Base-by-base conservation (phyloP, 2,113 vertebrate species). In the Siniperca knerii region DNA sequence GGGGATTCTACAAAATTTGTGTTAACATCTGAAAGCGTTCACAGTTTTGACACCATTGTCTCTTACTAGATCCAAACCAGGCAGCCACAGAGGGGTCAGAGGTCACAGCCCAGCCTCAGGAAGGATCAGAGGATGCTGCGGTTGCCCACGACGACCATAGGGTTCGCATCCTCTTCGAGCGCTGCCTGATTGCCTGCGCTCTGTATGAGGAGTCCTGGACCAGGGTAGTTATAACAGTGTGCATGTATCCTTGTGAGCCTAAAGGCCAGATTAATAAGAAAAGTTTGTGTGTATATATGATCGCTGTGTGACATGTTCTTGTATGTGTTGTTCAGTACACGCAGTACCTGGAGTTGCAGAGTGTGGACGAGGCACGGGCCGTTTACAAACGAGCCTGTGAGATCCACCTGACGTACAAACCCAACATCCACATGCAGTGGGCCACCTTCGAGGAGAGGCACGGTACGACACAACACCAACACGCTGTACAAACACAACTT, bases 141-240 rank as follows among this genome's bases (percentile, higher is more conserved):
- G 79, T 89, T 35, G 40, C 87, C 13, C 88, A 73, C 0, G 89
- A 91, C 0, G 96, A 96, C 68, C 74, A 92, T 44, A 93, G 96
- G 13, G 91, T 96, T 60, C 93, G 95, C 23, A 90, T 97, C 15
- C 93, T 97, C 6, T 97, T 96, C 60, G 97, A 97, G 85, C 97
- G 97, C 71, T 97, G 97, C 75, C 89, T 97, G 80, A 97, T 97
- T 29, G 96, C 97, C 79, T 97, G 97, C 15, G 96, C 97, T 13
- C 94, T 97, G 69, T 97, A 97, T 64, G 97, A 97, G 89, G 97
- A 97, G 88, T 96, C 96, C 86, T 97, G 97, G 97, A 93, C 92
- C 85, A 96, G 96, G 95, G 97, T 97, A 85, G 83, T 93, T 7
- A 44, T 9, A 9, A 9, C 8, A 44, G 42, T 9, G 42, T 44